Conservation (phyloP, 2,888 invertebrate species). For the Watsonalla cultraria region DNA sequence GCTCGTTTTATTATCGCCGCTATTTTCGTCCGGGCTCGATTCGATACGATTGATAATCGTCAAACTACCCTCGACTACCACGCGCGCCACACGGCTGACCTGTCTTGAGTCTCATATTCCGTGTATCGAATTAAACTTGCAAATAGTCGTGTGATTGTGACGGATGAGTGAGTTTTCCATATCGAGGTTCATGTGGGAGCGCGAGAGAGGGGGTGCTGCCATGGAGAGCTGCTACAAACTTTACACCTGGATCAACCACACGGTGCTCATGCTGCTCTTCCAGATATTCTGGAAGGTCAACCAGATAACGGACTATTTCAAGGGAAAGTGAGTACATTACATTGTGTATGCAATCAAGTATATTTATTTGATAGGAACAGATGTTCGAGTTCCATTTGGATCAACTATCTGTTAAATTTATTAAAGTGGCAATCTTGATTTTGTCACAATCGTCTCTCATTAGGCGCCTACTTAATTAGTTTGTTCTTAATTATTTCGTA, state of each 20-base stretch:
- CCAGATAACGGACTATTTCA: slow-evolving; percentile 70
- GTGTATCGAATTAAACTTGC: slow-evolving; percentile 30
- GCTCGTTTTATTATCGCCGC: slow-evolving; percentile 31
- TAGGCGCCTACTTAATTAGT: background rate
- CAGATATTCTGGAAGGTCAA: slow-evolving; percentile 75
- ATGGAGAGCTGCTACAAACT: slow-evolving; percentile 71
- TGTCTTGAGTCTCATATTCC: background rate
- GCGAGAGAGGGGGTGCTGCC: slow-evolving; percentile 45
- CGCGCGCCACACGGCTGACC: slow-evolving; percentile 30
- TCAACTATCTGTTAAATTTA: too few species aligned
- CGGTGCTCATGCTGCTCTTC: slow-evolving; percentile 65
- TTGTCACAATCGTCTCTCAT: too few species aligned
- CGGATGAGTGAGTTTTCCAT: slow-evolving; percentile 70
- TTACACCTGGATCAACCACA: slow-evolving; percentile 71
- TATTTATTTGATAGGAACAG: background rate
- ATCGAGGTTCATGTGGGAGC: slow-evolving; percentile 59
- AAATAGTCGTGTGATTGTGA: slow-evolving; percentile 40
- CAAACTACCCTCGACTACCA: slow-evolving; percentile 43
- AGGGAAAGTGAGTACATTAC: slow-evolving; percentile 58
- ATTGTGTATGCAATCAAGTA: slow-evolving; percentile 4
- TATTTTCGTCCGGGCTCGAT: slow-evolving; percentile 51
- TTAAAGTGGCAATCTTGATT: too few species aligned
- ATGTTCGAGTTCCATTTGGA: too few species aligned
- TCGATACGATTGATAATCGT: slow-evolving; percentile 33
- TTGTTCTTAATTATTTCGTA: background rate